Evolutionary conservation across 2,888 invertebrate genomes (phyloP).

Genomic region (Drosophila eohydei): DNA sequence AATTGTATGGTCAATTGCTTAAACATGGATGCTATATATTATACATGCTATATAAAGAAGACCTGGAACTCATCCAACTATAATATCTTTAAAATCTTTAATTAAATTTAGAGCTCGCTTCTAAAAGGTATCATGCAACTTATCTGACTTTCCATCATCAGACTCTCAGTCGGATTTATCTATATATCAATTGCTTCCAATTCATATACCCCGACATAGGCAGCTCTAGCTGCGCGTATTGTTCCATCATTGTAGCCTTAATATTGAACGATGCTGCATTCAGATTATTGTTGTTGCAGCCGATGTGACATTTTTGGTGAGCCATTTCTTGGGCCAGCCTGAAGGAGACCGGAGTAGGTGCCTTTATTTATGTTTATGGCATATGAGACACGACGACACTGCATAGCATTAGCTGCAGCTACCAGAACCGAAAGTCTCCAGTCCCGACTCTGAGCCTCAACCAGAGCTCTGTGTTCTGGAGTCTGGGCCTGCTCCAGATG

Average conservation of each 20-base stretch:
- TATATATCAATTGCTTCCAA: slow-evolving; percentile 6
- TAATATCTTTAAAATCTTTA: background rate
- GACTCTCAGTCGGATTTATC: slow-evolving; percentile 35
- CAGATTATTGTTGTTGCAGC: slow-evolving; percentile 20
- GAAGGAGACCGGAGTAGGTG: slow-evolving; percentile 62
- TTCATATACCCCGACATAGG: background rate
- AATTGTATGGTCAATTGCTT: background rate
- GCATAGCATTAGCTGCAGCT: slow-evolving; percentile 75
- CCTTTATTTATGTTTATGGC: slow-evolving; percentile 83
- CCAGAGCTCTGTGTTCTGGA: background rate
- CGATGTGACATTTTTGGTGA: slow-evolving; percentile 59
- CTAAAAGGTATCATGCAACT: background rate
- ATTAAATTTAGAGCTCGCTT: too few species aligned
- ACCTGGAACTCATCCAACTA: background rate
- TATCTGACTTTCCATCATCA: background rate
- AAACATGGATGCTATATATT: background rate
- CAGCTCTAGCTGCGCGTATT: slow-evolving; percentile 29
- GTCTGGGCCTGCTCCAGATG: slow-evolving; percentile 52
- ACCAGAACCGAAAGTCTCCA: slow-evolving; percentile 2
- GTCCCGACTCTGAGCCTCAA: background rate
- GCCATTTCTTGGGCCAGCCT: slow-evolving; percentile 9
- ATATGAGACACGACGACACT: slow-evolving; percentile 77
- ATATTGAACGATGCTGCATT: slow-evolving; percentile 43
- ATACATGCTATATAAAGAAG: too few species aligned
- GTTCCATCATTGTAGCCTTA: slow-evolving; percentile 47